Evolutionary conservation across 35 echinoderm and acorn worm genomes (phyloP), one percentile per base, ranked within the genome.

Genomic region (Lytechinus pictus): DNA sequence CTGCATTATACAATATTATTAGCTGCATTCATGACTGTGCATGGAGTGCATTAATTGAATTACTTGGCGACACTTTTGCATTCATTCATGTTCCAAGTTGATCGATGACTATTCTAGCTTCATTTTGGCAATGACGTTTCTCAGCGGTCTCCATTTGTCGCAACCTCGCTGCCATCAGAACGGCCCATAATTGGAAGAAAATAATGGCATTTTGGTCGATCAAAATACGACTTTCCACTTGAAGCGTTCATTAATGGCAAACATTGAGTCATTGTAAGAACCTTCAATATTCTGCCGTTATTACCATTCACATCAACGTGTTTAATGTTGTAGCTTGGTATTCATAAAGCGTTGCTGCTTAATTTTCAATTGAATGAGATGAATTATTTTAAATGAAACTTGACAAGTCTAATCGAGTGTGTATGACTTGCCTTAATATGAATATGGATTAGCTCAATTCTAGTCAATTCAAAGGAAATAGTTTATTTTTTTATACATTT

Each of bases 81-180:
- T 19, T 90, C 88, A 90, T 90, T 90, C 88, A 90, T 90, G 88
- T 90, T 90, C 2, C 33, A 90, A 90, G 29, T 33, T 90, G 88
- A 90, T 90, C 52, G 88, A 90, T 90, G 27, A 54, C 66, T 90
- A 8, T 88, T 33, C 88, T 90, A 12, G 88, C 27, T 90, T 90
- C 88, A 90, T 90, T 90, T 90, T 33, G 52, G 33, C 33, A 44
- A 90, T 90, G 28, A 9, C 88, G 52, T 52, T 21, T 28, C 28
- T 29, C 52, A 44, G 29, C 88, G 88, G 52, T 44, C 88, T 90
- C 16, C 66, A 79, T n/a, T 79, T 79, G n/a, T 79, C 19, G 66
- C 21, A 79, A 79, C 66, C 66, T 79, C 19, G 88, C n/a, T 44
- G 88, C 16, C 88, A 90, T 52, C 88, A 90, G 10, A 52, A 13